Percentiles rank a stretch among this genome's conserved stretches.
Conservation (phyloP, 92 coral and sea anemone genomes). For the Pocillopora grandis region DNA sequence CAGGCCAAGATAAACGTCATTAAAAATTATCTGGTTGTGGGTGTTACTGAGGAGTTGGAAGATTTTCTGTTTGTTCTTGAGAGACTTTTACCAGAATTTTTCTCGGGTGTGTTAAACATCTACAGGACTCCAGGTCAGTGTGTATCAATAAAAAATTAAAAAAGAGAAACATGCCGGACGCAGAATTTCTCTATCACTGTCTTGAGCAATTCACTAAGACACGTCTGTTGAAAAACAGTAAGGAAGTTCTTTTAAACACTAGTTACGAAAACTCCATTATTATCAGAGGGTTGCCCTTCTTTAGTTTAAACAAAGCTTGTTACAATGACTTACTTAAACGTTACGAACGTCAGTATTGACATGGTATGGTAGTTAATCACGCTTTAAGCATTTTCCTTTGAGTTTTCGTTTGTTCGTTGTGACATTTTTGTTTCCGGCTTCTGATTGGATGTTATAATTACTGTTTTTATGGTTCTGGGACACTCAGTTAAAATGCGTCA, state of each 20-base stretch:
- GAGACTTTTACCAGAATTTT: constrained; percentile 77
- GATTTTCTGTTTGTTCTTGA: constrained; percentile 80
- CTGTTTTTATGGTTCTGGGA: background rate
- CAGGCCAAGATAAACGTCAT: constrained; percentile 75
- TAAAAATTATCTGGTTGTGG: constrained; percentile 79
- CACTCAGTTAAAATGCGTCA: background rate
- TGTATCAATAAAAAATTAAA: background rate
- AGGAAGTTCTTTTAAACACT: too few species aligned
- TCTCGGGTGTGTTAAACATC: constrained; percentile 64
- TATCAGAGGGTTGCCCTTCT: background rate
- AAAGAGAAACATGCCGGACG: too few species aligned
- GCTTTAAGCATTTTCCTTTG: background rate
- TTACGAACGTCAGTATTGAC: too few species aligned
- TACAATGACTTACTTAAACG: too few species aligned
- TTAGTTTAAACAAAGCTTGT: background rate
- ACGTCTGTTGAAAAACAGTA: too few species aligned
- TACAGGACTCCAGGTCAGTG: constrained; percentile 74
- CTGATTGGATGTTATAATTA: background rate
- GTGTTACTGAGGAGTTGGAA: constrained; percentile 79
- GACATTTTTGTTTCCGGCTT: background rate
- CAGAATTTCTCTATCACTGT: too few species aligned
- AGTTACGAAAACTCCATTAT: background rate
- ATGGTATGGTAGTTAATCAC: background rate
- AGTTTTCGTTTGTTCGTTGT: background rate
- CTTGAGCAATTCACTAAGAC: too few species aligned